A percentile compares a stretch with the other conserved stretches of the same genome.
These are phyloP conservation scores for Caranx melampygus DNA, from an alignment of 2,113 vertebrate species.

Conservation along the genomic window DNA sequence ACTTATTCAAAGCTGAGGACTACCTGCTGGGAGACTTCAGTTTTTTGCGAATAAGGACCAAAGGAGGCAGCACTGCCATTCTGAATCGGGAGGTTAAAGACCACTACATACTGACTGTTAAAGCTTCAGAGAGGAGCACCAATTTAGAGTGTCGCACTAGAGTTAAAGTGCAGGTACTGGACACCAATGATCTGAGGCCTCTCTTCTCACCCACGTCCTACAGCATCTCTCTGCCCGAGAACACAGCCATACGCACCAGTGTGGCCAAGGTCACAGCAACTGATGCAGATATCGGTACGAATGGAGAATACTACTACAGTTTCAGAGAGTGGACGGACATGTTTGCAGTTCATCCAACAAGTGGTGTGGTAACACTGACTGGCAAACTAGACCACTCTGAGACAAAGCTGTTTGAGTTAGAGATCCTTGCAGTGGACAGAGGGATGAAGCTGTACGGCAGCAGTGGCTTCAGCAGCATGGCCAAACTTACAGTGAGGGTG, in stretches of 20 bases:
- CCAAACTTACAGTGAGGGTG: conserved; percentile 90
- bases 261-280: conserved; percentile 94
- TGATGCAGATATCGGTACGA: conserved; percentile 97
- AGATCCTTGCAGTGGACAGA: conserved; percentile 95
- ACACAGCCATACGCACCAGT: conserved; percentile 92
- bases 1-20: conserved; percentile 98
- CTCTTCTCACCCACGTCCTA: conserved; percentile 98
- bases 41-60: conserved; percentile 98
- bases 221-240: conserved; percentile 93
- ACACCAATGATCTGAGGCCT: conserved; percentile 97
- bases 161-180: conserved; percentile 93
- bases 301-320: conserved; percentile 98
- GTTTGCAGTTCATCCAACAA: conserved; percentile 97
- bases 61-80: conserved; percentile 97
- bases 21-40: conserved; percentile 94
- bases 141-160: conserved; percentile 88
- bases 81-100: conserved; percentile 98
- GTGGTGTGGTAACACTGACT: conserved; percentile 91
- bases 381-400: conserved; percentile 91
- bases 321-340: conserved; percentile 95
- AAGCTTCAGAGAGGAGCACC: conserved; percentile 91
- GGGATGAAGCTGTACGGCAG: conserved; percentile 97
- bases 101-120: conserved; percentile 91
- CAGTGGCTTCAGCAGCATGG: conserved; percentile 97
- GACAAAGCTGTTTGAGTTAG: conserved; percentile 90